Base-by-base conservation (phyloP, 30 jellyfish, hydroid and myxozoan species). In the Clytia hemisphaerica region DNA sequence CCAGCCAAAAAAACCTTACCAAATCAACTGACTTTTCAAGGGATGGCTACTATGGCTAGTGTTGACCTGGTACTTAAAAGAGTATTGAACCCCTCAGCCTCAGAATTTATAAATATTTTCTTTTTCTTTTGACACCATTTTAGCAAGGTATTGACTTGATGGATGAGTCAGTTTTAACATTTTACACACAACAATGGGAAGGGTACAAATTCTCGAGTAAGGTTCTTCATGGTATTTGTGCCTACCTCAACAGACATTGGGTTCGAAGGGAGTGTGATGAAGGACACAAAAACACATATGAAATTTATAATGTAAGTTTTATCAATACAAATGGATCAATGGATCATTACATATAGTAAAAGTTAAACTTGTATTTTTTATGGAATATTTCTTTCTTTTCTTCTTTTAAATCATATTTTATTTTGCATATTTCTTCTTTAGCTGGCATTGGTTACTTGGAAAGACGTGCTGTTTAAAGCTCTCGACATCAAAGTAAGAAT, bases 171-270 rank as follows among this genome's bases (percentile, higher is more conserved):
- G 95, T 90, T 68, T 83, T 90, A 42, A 90, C 95, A 64, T 90
- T 90, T 69, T 90, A 90, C 69, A 90, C 98, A 4, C 98, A 90
- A 35, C 98, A 90, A 51, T 90, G 98, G 98, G 98, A 90, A 66
- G 98, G 98, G 36, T 90, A 82, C 75, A 83, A 90, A 44, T 90
- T 90, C 66, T 90, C 98, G 24, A 79, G 95, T 57, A 90, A 80
- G 76, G 98, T 90, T 19, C 93, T 90, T 67, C 91, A 90, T 82
- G 98, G 98, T 3, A 90, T 90, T 12, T 90, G 98, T 67, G 72
- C 93, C 7, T 90, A 90, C 62, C 73, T 90, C 38, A 90, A 90
- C 67, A 46, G 98, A 37, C 98, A 90, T 69, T 90, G 98, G 98
- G 94, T 90, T 15, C 58, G 85, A 82, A 75, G 98, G 60, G 98